A percentile compares a stretch with the other conserved stretches of the same genome.
Evolutionary conservation across 1,140 invertebrate genomes (phyloP).

Genomic region (Aphaenogaster rudis): DNA sequence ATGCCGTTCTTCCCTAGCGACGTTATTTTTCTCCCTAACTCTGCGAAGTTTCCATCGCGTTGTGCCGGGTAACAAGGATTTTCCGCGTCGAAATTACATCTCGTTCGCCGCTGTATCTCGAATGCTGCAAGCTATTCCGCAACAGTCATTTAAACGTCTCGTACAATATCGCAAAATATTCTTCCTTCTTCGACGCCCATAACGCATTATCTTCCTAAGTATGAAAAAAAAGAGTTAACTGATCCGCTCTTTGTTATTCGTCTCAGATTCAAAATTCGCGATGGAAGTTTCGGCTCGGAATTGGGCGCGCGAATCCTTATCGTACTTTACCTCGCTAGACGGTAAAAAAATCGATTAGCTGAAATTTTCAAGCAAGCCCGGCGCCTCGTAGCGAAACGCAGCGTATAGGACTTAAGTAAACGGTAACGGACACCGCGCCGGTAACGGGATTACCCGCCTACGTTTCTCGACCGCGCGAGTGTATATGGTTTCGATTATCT

Average conservation of each 20-base stretch:
- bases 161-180: conserved; percentile 27
- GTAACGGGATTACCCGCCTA: conserved; percentile 44
- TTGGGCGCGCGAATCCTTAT: neutral
- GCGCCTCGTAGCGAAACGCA: too few relatives aligned
- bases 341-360: conserved; percentile 23
- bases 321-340: neutral
- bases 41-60: conserved; percentile 48
- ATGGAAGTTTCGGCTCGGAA: neutral
- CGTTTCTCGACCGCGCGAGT: conserved; percentile 37
- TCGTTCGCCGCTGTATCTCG: conserved; percentile 48
- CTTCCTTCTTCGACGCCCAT: neutral
- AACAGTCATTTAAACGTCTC: conserved; percentile 56
- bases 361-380: conserved; percentile 15
- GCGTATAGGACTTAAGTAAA: conserved; percentile 31
- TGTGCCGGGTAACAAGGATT: conserved; percentile 47
- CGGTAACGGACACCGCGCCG: conserved; percentile 32
- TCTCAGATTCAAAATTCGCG: neutral
- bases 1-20: conserved; percentile 41
- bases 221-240: neutral
- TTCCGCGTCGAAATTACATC: conserved; percentile 64
- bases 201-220: neutral
- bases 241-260: neutral
- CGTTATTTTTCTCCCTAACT: conserved; percentile 62
- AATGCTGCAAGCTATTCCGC: conserved; percentile 49
- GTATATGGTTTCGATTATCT: conserved; percentile 65